phyloP scores from a whole-genome alignment of 2,888 invertebrate genomes.

The Seira ritae region DNA sequence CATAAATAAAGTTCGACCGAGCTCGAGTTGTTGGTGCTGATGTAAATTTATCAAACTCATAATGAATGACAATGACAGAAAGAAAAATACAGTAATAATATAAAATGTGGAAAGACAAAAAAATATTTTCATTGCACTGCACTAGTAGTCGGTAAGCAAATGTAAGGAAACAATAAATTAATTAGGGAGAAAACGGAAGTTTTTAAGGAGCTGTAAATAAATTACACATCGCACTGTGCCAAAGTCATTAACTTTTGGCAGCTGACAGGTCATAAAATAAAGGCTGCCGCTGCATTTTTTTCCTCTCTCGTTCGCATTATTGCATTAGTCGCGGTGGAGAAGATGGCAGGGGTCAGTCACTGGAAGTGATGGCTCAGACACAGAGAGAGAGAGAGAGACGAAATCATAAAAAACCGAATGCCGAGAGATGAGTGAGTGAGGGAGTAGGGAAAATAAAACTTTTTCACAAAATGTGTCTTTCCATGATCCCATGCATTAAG shows the following conservation, averaged over 20 bases:
- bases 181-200: conserved; percentile 53
- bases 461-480: neutral
- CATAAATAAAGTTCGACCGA: too few relatives aligned
- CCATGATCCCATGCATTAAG: neutral
- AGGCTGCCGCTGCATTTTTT: conserved; percentile 44
- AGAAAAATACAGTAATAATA: too few relatives aligned
- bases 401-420: neutral
- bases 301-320: neutral
- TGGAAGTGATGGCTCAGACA: conserved; percentile 12
- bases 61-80: conserved; percentile 11
- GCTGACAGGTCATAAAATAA: conserved; percentile 56
- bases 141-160: conserved; percentile 14
- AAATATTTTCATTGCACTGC: too few relatives aligned
- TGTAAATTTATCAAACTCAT: neutral
- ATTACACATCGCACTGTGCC: conserved; percentile 51
- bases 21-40: too few relatives aligned
- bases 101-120: too few relatives aligned
- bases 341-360: conserved; percentile 35
- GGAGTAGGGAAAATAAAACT: neutral
- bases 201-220: conserved; percentile 54
- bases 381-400: too few relatives aligned
- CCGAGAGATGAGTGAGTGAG: neutral
- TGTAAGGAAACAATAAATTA: conserved; percentile 42
- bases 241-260: conserved; percentile 55
- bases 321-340: conserved; percentile 25